Conservation (phyloP, 2,797 vertebrate genomes). For the Rhadinocentrus ornatus region DNA sequence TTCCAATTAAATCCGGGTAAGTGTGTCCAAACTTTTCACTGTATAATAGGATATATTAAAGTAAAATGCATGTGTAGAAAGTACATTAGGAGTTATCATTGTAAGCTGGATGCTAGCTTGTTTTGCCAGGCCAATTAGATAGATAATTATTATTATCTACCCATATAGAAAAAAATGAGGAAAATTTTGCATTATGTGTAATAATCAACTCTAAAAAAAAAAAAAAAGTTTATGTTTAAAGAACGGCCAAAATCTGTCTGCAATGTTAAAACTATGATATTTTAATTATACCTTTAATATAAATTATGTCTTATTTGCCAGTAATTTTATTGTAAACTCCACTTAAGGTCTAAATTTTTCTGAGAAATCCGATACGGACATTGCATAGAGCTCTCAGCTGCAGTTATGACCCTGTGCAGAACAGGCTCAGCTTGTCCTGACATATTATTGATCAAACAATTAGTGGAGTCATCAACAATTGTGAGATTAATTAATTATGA, state of each 20-base stretch:
- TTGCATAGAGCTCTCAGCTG: background rate
- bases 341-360: background rate
- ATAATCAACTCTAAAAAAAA: background rate
- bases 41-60: background rate
- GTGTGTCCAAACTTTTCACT: too few relatives aligned
- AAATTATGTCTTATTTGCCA: background rate
- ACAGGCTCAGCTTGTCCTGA: background rate
- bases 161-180: background rate
- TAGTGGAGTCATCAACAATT: background rate
- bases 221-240: background rate
- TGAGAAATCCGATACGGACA: background rate
- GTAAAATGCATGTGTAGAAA: background rate
- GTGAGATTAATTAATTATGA: slow-evolving; percentile 6
- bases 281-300: background rate
- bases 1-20: too few relatives aligned
- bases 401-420: background rate
- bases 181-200: background rate
- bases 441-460: slow-evolving; percentile 3
- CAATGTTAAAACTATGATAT: background rate
- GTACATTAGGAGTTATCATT: background rate
- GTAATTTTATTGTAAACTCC: background rate
- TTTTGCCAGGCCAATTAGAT: background rate
- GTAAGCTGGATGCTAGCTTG: background rate
- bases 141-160: background rate
- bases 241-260: background rate